Evolutionary conservation across 2,888 invertebrate genomes (phyloP).

Genomic region (Druceiella hillmani): DNA sequence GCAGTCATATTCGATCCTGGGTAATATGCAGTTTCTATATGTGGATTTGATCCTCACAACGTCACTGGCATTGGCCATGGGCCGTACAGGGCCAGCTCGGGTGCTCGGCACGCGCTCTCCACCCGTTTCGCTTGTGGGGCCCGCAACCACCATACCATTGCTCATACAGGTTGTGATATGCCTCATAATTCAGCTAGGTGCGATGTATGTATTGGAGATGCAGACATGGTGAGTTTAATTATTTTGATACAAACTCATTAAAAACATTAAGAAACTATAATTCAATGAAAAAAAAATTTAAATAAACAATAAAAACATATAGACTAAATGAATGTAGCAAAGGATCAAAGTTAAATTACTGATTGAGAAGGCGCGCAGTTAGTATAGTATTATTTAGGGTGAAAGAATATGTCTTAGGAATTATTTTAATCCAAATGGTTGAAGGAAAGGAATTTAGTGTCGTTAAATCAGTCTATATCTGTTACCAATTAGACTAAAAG

Average conservation of each 20-base stretch:
- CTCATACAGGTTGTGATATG: slow-evolving; percentile 61
- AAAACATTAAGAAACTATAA: no score
- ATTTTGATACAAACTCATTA: slow-evolving; percentile 3
- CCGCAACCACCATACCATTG: slow-evolving; percentile 62
- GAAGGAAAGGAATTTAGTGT: no score
- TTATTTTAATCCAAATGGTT: no score
- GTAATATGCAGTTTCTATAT: slow-evolving; percentile 74
- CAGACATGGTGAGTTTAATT: slow-evolving; percentile 56
- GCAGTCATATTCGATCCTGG: slow-evolving; percentile 61
- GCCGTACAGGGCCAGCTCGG: slow-evolving; percentile 58
- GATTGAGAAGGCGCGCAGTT: no score
- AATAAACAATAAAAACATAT: no score
- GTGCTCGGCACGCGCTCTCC: slow-evolving; percentile 56
- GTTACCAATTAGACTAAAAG: no score
- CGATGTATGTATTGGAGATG: slow-evolving; percentile 46
- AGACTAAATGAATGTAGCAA: no score
- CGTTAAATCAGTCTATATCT: no score
- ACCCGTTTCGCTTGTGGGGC: slow-evolving; percentile 62
- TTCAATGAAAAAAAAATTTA: no score
- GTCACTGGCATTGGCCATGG: slow-evolving; percentile 67
- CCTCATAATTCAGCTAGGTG: slow-evolving; percentile 53
- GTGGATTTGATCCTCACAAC: slow-evolving; percentile 76
- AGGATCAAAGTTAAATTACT: no score
- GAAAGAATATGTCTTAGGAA: no score
- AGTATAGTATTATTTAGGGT: no score